Evolutionary conservation across 1,140 invertebrate species (phyloP).

Genomic region (Psilanteris sp.): DNA sequence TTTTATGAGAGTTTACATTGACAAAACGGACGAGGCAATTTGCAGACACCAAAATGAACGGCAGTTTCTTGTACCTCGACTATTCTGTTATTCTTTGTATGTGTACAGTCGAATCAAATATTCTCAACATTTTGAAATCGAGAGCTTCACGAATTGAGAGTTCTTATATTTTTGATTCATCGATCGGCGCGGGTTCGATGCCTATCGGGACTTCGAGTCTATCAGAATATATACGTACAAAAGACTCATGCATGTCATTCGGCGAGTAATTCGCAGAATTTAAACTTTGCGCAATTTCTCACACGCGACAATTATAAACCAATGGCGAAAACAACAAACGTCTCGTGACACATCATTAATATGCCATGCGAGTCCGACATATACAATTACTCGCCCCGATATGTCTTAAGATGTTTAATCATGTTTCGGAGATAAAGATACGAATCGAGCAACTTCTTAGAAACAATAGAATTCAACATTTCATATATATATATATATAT

Average conservation of each 20-base stretch:
- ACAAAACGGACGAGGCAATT: too few species aligned
- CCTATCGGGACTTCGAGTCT: conserved; percentile 39
- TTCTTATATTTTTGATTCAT: conserved; percentile 35
- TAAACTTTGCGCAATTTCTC: conserved; percentile 70
- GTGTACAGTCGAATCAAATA: too few species aligned
- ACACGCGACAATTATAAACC: conserved; percentile 70
- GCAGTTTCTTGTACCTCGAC: too few species aligned
- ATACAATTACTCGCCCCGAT: conserved; percentile 29
- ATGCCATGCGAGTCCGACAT: conserved; percentile 39
- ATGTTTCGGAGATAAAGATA: conserved; percentile 27
- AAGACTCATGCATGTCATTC: conserved; percentile 54
- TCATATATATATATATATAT: too few species aligned
- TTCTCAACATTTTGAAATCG: too few species aligned
- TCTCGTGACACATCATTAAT: conserved; percentile 58
- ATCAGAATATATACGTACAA: conserved; percentile 26
- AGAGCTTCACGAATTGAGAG: too few species aligned
- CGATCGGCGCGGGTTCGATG: conserved; percentile 51
- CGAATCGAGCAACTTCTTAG: conserved; percentile 32
- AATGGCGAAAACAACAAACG: conserved; percentile 54
- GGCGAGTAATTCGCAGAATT: conserved; percentile 65
- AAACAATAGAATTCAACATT: conserved; percentile 37
- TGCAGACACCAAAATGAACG: too few species aligned
- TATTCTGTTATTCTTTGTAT: too few species aligned
- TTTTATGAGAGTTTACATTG: too few species aligned
- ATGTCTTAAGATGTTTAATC: conserved; percentile 39